Base-by-base conservation (phyloP, 2,888 invertebrate genomes). In the Drosophila paucipuncta region DNA sequence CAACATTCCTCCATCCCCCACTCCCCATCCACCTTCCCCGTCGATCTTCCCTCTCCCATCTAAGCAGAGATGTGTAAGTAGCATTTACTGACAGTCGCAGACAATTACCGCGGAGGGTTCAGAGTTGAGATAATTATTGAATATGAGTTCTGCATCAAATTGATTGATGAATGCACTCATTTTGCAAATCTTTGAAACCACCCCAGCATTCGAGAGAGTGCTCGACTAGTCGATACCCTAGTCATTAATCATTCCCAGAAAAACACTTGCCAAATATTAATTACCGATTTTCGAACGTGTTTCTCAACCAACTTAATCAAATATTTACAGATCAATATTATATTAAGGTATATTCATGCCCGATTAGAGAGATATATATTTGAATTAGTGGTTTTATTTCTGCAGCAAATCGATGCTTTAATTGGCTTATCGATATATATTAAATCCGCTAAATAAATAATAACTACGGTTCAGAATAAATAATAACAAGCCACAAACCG, bases 151-250 rank as follows among this genome's bases (percentile, higher is more conserved):
- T 61, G 53, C 57, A 41, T 50, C 10, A 43, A 25, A 39, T 54
- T 81, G 78, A 79, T 79, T 80, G 59, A 80, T 78, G 77, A 58
- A 31, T 39, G 52, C 65, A 65, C 39, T 50, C n/a, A n/a, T 28
- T 28, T 60, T 22, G 50, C 65, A 31, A 50, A 49, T 30, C 52
- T 13, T 9, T 16, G 16, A 25, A 16, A 25, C 7, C 47, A 16
- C 22, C 22, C 22, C 43, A 22, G 22, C 6, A 22, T 7, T 22
- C 11, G 5, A 1, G 5, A 43, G 0, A 2, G 11, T 43, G 22
- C 2, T 11, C 22, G 11, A 22, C 11, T 43, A 13, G 5, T 0
- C 5, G 22, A 22, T 43, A 43, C 43, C 22, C 43, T 43, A 11
- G 5, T 22, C 43, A 22, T 43, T 0, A 22, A 2, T 11, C 5